Evolutionary conservation across 1,140 invertebrate species (phyloP).

Genomic region (Drosophila guanche): DNA sequence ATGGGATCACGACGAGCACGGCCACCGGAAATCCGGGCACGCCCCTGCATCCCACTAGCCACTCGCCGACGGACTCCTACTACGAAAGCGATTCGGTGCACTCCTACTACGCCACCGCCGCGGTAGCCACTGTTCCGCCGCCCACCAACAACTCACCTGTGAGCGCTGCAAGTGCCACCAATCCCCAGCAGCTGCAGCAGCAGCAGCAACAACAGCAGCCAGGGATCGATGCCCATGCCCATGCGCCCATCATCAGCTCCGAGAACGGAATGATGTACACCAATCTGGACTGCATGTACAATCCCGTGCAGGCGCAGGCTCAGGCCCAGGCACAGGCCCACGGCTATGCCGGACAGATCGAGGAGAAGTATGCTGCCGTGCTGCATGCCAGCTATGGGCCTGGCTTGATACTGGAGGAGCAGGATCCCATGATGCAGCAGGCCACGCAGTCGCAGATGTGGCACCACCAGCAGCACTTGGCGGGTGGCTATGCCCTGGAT

Average conservation of each 20-base stretch:
- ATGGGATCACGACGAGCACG: constrained; percentile 76
- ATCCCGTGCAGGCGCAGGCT: constrained; percentile 9
- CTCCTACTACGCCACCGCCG: constrained; percentile 78
- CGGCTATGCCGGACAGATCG: constrained; percentile 57
- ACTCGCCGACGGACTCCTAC: constrained; percentile 78
- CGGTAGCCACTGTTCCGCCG: constrained; percentile 73
- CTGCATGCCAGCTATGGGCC: constrained; percentile 75
- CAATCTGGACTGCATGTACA: constrained; percentile 90
- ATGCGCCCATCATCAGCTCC: constrained; percentile 89
- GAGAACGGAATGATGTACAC: constrained; percentile 95
- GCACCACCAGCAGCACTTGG: constrained; percentile 80
- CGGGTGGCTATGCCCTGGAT: constrained; percentile 63
- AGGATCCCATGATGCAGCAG: constrained; percentile 83
- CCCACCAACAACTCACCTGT: constrained; percentile 83
- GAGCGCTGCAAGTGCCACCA: constrained; percentile 64
- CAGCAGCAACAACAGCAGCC: constrained; percentile 65
- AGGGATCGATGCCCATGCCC: constrained; percentile 71
- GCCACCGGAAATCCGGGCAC: constrained; percentile 51
- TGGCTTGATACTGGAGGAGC: constrained; percentile 81
- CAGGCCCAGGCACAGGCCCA: constrained; percentile 56
- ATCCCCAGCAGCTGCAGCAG: constrained; percentile 59
- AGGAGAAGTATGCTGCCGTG: constrained; percentile 77
- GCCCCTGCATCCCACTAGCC: constrained; percentile 71
- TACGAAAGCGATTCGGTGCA: constrained; percentile 80
- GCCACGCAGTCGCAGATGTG: constrained; percentile 81